Conservation (phyloP, 1,140 invertebrate genomes). For the Hycleus phaleratus region DNA sequence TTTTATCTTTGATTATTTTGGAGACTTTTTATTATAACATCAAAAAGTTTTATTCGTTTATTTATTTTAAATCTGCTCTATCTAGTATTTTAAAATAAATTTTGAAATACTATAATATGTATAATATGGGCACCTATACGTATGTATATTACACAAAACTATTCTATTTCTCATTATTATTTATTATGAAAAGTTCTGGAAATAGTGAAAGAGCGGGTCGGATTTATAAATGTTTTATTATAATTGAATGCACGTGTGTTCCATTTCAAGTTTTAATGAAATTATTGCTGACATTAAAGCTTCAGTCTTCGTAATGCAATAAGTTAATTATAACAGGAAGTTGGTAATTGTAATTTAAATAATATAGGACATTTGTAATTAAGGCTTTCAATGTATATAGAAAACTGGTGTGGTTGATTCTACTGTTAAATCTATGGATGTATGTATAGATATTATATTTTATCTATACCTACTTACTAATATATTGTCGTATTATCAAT, state of each 20-base stretch:
- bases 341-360: slow-evolving; percentile 39
- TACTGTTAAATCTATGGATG: neutral
- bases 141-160: neutral
- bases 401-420: neutral
- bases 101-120: too few species aligned
- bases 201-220: slow-evolving; percentile 28
- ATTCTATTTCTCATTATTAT: too few species aligned
- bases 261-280: slow-evolving; percentile 37
- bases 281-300: slow-evolving; percentile 35
- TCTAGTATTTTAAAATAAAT: too few species aligned
- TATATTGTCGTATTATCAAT: slow-evolving; percentile 1
- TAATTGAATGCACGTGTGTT: slow-evolving; percentile 36
- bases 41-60: slow-evolving; percentile 19
- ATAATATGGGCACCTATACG: too few species aligned
- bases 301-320: slow-evolving; percentile 35
- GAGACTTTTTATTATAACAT: slow-evolving; percentile 24
- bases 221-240: slow-evolving; percentile 37
- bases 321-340: slow-evolving; percentile 35
- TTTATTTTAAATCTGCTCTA: slow-evolving; percentile 18
- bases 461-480: neutral
- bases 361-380: slow-evolving; percentile 36
- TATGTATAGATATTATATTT: slow-evolving; percentile 4
- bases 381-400: slow-evolving; percentile 21
- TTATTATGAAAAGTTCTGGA: slow-evolving; percentile 16
- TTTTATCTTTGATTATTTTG: slow-evolving; percentile 24